Evolutionary conservation across 2,797 vertebrate species (phyloP), one percentile per base, ranked within the genome.

Genomic region (Galagoides demidoff): DNA sequence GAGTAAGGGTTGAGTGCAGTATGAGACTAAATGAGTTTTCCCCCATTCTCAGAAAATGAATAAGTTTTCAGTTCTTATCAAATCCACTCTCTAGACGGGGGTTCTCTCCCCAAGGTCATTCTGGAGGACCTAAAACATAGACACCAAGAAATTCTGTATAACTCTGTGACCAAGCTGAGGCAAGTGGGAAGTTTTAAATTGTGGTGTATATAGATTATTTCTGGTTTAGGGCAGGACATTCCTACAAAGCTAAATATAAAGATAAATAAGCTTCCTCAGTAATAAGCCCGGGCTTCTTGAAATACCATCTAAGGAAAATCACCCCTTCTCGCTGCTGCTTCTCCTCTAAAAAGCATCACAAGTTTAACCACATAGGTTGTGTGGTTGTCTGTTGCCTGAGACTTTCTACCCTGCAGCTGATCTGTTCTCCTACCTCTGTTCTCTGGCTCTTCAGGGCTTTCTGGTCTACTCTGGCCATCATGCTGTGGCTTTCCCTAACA

Each of bases 131-230:
- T 29, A n/a, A 73, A 79, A 66, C 20, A 49, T 5, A 17, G 73
- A n/a, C 31, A 74, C 5, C 78, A 43, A n/a, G 20, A 45, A 57
- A 87, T 43, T 92, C n/a, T 52, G 7, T 13, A 0, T 9, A 13
- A n/a, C 10, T 61, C 31, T 0, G 3, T 66, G 25, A n/a, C 11
- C 8, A 23, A 31, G 1, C 3, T 59, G 31, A 64, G 49, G 16
- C 22, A 52, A 5, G 31, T 23, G 16, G 34, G 61, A 10, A 43
- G 3, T n/a, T 64, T n/a, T 63, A n/a, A 71, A 55, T 12, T 27
- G 2, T 6, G 5, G 3, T 9, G 1, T 31, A 1, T 7, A 7
- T 29, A 8, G 14, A 14, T 61, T 68, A 2, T 8, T 85, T 74
- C 31, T 61, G 66, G 27, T 20, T 4, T 59, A 29, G 9, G 20